These are phyloP conservation scores for Geotrypetes seraphini DNA, from an alignment of 2,797 vertebrate genomes.

Conservation along the genomic window DNA sequence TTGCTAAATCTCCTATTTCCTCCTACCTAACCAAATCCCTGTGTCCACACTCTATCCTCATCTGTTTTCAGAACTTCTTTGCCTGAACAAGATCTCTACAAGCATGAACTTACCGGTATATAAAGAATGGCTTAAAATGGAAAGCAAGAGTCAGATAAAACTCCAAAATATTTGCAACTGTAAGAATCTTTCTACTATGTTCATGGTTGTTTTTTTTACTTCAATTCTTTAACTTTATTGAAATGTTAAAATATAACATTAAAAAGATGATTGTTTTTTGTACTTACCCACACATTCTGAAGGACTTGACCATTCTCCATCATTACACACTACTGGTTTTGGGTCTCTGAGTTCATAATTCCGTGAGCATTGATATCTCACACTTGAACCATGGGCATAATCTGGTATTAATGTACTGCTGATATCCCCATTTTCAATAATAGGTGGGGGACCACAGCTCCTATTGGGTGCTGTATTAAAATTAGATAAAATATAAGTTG, in stretches of 20 bases:
- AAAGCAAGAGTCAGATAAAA: too few relatives aligned
- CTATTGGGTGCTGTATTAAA: too few relatives aligned
- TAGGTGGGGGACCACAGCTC: not conserved
- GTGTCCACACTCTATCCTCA: too few relatives aligned
- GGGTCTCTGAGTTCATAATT: not conserved
- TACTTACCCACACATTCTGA: slow-evolving; percentile 35
- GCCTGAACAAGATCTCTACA: too few relatives aligned
- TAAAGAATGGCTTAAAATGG: too few relatives aligned
- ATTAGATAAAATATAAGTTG: too few relatives aligned
- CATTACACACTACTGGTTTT: slow-evolving; percentile 2
- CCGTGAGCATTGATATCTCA: slow-evolving; percentile 17
- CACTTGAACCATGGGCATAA: not conserved
- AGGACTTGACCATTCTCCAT: slow-evolving; percentile 27
- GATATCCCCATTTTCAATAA: not conserved
- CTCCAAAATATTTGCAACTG: too few relatives aligned
- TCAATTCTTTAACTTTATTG: not conserved
- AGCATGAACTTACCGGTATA: too few relatives aligned
- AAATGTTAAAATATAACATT: not conserved
- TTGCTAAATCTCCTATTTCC: too few relatives aligned
- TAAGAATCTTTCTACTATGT: too few relatives aligned
- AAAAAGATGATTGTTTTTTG: not conserved
- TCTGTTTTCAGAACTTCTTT: too few relatives aligned
- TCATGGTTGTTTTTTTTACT: not conserved
- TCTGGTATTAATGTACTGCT: accelerated
- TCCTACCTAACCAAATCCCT: too few relatives aligned